Base-by-base conservation (phyloP, 2,888 invertebrate species). In the Trichopria drosophilae region DNA sequence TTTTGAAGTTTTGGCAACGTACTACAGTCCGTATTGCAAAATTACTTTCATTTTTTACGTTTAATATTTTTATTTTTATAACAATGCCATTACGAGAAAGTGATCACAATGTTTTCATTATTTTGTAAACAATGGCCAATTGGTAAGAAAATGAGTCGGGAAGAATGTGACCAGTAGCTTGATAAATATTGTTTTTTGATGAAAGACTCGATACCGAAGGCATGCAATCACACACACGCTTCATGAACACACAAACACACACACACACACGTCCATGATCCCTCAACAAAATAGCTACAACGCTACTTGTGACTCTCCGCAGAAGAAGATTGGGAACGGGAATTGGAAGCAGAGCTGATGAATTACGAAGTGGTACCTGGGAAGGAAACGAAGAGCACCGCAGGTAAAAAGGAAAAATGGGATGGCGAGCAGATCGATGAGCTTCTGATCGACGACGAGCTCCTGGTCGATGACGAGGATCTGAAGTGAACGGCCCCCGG, bases 251-350 rank as follows among this genome's bases (percentile, higher is more conserved):
- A 54, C 37, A 48, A 46, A 62, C 50, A 58, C 43, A 57, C 37
- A 52, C 46, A 60, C 43, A 56, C 48, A 60, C 57, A 62, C 53
- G 50, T 62, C 63, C 67, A 65, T 65, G 61, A 59, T 67, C 63
- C 71, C 65, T 63, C 67, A 64, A 62, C 64, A 66, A 70, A 67
- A 65, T 68, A 66, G 66, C 67, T 71, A 69, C 68, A 68, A 69
- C 66, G 67, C 71, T 68, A 67, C 71, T 69, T 72, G 68, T 73
- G 65, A 69, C 63, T 70, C 66, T 73, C 76, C 71, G 70, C 78
- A 82, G 79, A 87, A 86, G 91, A 92, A 78, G 93, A 94, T 81
- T 94, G 94, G 93, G 96, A 96, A 80, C 90, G 90, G 75, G 95
- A 96, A 78, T 79, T 96, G 71, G 94, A 94, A 74, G 93, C 93